Conservation (phyloP, 2,113 vertebrate genomes). For the Accipiter cooperii region DNA sequence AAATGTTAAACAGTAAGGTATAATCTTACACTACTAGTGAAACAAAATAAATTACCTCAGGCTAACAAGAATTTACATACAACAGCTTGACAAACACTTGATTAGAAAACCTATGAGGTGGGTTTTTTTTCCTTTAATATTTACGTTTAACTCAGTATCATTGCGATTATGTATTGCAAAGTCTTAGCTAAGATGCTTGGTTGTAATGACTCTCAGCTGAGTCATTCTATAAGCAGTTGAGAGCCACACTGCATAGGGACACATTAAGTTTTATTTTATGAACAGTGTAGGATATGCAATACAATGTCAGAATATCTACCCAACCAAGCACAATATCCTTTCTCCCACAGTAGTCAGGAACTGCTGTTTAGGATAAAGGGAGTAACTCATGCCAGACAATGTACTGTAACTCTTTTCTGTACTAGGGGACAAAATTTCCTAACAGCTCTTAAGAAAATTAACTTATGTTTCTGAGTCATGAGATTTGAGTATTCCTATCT, state of each 20-base stretch:
- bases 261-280: neutral
- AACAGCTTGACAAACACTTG: neutral
- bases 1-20: neutral
- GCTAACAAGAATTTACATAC: neutral
- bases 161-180: neutral
- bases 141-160: neutral
- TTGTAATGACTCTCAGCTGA: neutral
- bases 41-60: neutral
- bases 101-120: neutral
- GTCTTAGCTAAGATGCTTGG: neutral
- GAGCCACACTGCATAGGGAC: neutral
- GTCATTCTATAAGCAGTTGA: neutral
- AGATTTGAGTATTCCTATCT: neutral
- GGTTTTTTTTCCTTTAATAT: neutral
- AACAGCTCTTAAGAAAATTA: neutral
- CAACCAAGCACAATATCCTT: neutral
- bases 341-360: neutral
- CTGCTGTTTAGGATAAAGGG: neutral
- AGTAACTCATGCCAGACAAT: neutral
- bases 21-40: neutral
- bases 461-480: neutral
- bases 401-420: neutral
- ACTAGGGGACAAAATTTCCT: neutral
- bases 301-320: neutral
- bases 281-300: neutral